A percentile compares a stretch with the other conserved stretches of the same genome.
These are phyloP conservation scores for Antechinus stuartii DNA, from an alignment of 2,113 vertebrate genomes.

Conservation along the genomic window DNA sequence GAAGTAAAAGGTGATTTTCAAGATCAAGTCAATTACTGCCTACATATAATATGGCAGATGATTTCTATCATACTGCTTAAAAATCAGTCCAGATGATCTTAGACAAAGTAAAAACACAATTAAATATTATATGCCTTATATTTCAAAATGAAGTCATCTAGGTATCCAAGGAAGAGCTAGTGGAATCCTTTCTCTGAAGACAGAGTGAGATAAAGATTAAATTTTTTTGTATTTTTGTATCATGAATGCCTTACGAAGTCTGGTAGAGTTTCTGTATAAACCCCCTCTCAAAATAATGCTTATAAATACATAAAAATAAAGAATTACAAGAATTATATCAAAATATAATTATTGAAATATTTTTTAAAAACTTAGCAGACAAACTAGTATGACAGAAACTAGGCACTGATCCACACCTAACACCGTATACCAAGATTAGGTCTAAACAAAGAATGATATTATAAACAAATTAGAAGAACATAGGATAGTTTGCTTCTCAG, in stretches of 20 bases:
- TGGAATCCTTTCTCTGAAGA: background rate
- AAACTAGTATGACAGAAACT: too few relatives aligned
- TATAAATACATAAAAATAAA: background rate
- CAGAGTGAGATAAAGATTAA: background rate
- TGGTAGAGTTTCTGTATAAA: background rate
- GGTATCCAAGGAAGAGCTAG: background rate
- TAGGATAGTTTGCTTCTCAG: too few relatives aligned
- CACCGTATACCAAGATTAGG: too few relatives aligned
- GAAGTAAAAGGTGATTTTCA: too few relatives aligned
- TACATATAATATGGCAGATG: too few relatives aligned
- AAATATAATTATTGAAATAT: background rate
- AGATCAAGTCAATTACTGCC: too few relatives aligned
- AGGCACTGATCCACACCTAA: too few relatives aligned
- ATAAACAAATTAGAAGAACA: too few relatives aligned
- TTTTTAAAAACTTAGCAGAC: background rate
- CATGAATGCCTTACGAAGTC: background rate
- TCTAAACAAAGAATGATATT: too few relatives aligned
- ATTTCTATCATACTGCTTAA: background rate
- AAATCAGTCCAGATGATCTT: background rate
- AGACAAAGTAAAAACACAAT: background rate
- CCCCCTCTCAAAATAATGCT: background rate
- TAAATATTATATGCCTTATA: background rate
- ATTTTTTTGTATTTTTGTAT: background rate
- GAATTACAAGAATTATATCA: background rate
- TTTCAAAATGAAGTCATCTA: background rate